Evolutionary conservation across 2,797 vertebrate species (phyloP).

Genomic region (Cottoperca gobio): DNA sequence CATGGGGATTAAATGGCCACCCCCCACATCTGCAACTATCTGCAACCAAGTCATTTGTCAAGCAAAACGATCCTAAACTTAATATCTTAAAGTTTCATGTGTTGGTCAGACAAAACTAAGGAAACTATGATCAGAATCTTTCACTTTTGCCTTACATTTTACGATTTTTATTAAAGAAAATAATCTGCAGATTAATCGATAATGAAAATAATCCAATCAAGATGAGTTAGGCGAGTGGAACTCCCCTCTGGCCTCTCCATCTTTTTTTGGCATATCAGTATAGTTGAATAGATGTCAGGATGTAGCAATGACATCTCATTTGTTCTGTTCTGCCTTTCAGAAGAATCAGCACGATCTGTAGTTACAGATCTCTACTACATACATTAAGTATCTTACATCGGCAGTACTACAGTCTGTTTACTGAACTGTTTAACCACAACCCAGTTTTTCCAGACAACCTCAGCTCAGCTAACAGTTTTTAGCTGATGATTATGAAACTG

Average conservation of each 20-base stretch:
- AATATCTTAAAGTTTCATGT: not conserved
- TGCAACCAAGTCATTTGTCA: no score
- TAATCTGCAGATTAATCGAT: no score
- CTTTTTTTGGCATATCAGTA: not conserved
- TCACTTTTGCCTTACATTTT: no score
- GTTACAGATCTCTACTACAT: not conserved
- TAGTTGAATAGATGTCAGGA: not conserved
- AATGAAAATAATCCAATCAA: not conserved
- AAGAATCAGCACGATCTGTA: not conserved
- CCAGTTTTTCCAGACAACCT: slow-evolving; percentile 8
- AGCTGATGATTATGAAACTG: slow-evolving; percentile 5
- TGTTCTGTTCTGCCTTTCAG: no score
- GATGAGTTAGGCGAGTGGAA: not conserved
- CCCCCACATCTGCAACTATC: no score
- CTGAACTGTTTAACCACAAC: not conserved
- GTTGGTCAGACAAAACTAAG: not conserved
- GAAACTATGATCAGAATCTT: not conserved
- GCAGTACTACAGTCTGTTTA: not conserved
- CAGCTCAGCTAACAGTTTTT: not conserved
- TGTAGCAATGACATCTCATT: not conserved
- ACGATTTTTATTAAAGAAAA: no score
- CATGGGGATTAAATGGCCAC: slow-evolving; percentile 15
- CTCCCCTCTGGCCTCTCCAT: not conserved
- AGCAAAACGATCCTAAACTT: no score
- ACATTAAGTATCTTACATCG: not conserved